Base-by-base conservation (phyloP, 2,797 vertebrate genomes). In the Diplodus sargus region DNA sequence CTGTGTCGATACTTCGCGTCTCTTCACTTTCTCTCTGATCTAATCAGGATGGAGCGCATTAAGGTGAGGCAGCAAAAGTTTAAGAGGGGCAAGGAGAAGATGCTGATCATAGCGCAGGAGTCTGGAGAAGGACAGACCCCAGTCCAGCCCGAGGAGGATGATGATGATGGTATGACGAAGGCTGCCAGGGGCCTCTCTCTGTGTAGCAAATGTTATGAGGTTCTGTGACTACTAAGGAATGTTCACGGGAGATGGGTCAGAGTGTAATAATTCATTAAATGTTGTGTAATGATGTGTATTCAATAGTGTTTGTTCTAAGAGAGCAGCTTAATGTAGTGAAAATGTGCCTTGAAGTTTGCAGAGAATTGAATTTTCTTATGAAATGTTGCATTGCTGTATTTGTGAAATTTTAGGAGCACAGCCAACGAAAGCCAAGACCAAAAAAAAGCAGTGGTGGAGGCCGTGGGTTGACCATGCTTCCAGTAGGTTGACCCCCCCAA, bases 381-480 rank as follows among this genome's bases (percentile, higher is more conserved):
- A 90, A 85, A 87, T 93, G 90, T 93, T 91, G 94, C 94, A 97
- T 96, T 98, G 97, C 98, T 97, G 90, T 96, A 96, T 97, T 94
- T 95, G 94, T 96, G 94, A 96, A 86, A 98, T 99, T 99, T 97
- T 99, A 99, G 98, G 98, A 98, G 97, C 97, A 98, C 97, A 97
- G 92, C 98, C 96, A 98, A 95, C 97, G 95, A 99, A 98, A 98
- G 94, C 96, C 97, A 99, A 99, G 95, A 96, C 97, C 97, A 98
- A 98, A 98, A 99, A 99, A 99, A 99, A 98, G 97, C 97, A 97
- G 97, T 99, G 98, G 98, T 99, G 98, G 98, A 97, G 98, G 94
- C 98, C 98, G 96, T 99, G 98, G 98, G 98, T 99, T 96, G 98
- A 99, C 97, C 98, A 99, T 97, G 98, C 98, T 96, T 99, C 98